Evolutionary conservation across 2,113 vertebrate species (phyloP).

Genomic region (Pteruthius melanotis): DNA sequence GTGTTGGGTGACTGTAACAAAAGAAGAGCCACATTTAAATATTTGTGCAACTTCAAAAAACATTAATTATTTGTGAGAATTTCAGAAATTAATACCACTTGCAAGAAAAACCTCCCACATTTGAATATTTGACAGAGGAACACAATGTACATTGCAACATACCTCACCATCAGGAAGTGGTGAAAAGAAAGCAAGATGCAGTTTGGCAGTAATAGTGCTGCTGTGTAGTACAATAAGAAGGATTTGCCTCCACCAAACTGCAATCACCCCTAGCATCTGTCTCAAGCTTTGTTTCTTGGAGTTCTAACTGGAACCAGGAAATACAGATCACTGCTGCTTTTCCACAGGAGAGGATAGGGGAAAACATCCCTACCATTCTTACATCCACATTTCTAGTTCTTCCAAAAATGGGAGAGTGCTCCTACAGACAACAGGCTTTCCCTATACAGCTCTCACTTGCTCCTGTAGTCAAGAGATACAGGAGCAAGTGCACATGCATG

Average conservation of each 20-base stretch:
- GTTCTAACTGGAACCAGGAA: background rate
- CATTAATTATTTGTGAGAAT: background rate
- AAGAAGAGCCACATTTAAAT: background rate
- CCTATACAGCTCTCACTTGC: background rate
- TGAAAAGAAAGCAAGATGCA: background rate
- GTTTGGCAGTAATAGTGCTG: background rate
- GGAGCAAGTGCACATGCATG: background rate
- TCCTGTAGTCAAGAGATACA: background rate
- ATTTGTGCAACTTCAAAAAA: background rate
- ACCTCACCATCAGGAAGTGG: background rate
- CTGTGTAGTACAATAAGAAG: background rate
- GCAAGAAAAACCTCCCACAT: background rate
- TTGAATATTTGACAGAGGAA: background rate
- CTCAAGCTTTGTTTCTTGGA: background rate
- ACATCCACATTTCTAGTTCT: background rate
- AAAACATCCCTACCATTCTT: background rate
- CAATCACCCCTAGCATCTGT: background rate
- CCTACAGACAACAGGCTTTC: background rate
- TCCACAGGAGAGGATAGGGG: background rate
- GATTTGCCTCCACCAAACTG: background rate
- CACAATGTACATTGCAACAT: background rate
- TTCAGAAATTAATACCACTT: background rate
- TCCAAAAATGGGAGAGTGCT: background rate
- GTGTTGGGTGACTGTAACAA: slow-evolving; percentile 87
- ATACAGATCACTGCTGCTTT: background rate